phyloP scores from a whole-genome alignment of 2,888 invertebrate species.

The Molanna angustata region DNA sequence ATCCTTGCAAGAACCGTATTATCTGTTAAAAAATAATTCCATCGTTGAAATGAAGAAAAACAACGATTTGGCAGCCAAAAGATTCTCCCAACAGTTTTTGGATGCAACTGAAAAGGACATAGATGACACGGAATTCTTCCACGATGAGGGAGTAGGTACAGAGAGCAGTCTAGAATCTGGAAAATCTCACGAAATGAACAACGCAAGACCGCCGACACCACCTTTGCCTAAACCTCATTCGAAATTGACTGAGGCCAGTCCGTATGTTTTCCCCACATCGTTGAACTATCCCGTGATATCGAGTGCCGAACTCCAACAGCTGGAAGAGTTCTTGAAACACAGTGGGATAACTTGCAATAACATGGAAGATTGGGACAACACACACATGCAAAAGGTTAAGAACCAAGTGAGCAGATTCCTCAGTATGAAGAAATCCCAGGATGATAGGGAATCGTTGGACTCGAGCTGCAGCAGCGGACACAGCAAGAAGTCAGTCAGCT shows the following conservation, averaged over 20 bases:
- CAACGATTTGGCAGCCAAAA: conserved; percentile 53
- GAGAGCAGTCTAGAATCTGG: conserved; percentile 59
- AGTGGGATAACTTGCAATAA: conserved; percentile 69
- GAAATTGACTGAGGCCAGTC: conserved; percentile 47
- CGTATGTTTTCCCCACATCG: conserved; percentile 52
- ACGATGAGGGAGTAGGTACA: conserved; percentile 63
- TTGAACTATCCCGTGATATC: conserved; percentile 42
- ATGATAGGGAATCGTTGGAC: conserved; percentile 59
- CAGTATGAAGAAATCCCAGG: conserved; percentile 67
- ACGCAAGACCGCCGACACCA: conserved; percentile 52
- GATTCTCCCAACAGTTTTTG: conserved; percentile 52
- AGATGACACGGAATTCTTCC: conserved; percentile 53
- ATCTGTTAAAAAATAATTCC: conserved; percentile 53
- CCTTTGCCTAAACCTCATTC: conserved; percentile 53
- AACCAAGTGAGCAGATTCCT: conserved; percentile 70
- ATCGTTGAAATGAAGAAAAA: conserved; percentile 49
- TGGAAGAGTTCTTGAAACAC: conserved; percentile 68
- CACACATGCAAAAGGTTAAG: conserved; percentile 66
- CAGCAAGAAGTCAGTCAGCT: conserved; percentile 74
- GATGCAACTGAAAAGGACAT: conserved; percentile 56
- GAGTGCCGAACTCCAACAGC: conserved; percentile 63
- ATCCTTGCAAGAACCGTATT: conserved; percentile 74
- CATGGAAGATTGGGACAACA: conserved; percentile 65
- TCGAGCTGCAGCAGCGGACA: conserved; percentile 54
- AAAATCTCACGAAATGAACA: conserved; percentile 55